A percentile compares a stretch with the other conserved stretches of the same genome.
Conservation (phyloP, 1,140 invertebrate genomes). For the Pachypsylla venusta region DNA sequence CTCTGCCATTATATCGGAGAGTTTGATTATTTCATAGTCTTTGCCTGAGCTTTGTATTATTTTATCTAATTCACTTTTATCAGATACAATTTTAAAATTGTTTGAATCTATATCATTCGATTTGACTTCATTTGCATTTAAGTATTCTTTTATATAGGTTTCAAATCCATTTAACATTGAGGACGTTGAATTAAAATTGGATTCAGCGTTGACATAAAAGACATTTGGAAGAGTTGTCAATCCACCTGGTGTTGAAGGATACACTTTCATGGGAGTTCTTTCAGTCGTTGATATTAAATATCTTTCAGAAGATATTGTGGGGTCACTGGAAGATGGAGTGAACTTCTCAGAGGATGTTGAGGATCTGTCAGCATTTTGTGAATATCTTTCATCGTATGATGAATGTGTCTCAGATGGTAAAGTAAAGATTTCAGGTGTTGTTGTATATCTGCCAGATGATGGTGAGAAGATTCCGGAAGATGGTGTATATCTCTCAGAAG, state of each 20-base stretch:
- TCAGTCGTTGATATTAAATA: background rate
- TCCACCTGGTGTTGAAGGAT: background rate
- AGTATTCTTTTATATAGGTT: background rate
- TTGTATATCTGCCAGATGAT: no score
- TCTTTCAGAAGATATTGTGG: no score
- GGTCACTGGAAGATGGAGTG: no score
- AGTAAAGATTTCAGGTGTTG: no score
- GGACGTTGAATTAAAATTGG: background rate
- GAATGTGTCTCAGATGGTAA: no score
- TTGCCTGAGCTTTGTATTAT: background rate
- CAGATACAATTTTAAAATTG: conserved; percentile 1
- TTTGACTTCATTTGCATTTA: conserved; percentile 10
- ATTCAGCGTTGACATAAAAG: conserved; percentile 1
- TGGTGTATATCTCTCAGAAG: no score
- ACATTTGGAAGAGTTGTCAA: background rate
- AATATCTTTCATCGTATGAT: no score
- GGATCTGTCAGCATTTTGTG: no score
- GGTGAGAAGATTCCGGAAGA: no score
- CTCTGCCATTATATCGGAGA: conserved; percentile 5
- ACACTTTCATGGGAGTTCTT: background rate
- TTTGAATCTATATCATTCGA: conserved; percentile 5
- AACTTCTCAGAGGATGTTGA: no score
- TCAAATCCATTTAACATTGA: background rate
- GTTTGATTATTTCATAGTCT: background rate
- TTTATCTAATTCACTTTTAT: conserved; percentile 4